phyloP scores from a whole-genome alignment of 2,797 vertebrate genomes.

The Erpetoichthys calabaricus region DNA sequence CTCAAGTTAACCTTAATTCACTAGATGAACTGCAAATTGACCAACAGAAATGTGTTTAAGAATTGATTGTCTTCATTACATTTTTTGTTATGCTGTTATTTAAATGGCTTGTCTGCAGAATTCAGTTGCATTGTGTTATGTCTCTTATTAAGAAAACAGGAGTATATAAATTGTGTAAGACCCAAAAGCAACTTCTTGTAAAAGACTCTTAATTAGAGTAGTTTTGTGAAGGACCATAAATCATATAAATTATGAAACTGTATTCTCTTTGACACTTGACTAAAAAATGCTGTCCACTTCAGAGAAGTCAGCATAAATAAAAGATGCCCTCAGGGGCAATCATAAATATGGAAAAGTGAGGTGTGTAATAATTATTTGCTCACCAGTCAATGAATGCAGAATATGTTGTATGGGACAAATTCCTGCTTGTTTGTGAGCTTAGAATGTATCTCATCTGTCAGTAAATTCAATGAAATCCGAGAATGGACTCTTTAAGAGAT shows the following conservation, averaged over 20 bases:
- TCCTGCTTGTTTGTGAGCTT: slow-evolving; percentile 17
- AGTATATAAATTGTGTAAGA: slow-evolving; percentile 1
- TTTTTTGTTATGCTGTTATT: no score
- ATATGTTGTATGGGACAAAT: slow-evolving; percentile 16
- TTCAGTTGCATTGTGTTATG: neutral
- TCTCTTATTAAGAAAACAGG: neutral
- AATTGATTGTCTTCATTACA: no score
- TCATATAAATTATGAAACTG: slow-evolving; percentile 57
- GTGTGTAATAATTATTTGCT: slow-evolving; percentile 44
- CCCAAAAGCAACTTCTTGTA: slow-evolving; percentile 13
- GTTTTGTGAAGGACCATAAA: slow-evolving; percentile 45
- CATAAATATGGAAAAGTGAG: slow-evolving; percentile 48
- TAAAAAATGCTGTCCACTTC: slow-evolving; percentile 52
- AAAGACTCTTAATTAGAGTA: slow-evolving; percentile 26
- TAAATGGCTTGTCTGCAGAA: neutral
- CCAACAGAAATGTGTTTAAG: no score
- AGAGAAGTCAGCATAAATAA: slow-evolving; percentile 55
- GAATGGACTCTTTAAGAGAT: slow-evolving; percentile 8
- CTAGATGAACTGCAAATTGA: no score
- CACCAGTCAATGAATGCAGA: slow-evolving; percentile 24
- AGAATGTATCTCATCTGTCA: slow-evolving; percentile 24
- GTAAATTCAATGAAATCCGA: slow-evolving; percentile 5
- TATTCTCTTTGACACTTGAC: slow-evolving; percentile 50
- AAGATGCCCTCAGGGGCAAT: slow-evolving; percentile 41
- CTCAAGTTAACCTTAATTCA: no score